These are phyloP conservation scores for Ceyx margarethae DNA, from an alignment of 2,113 vertebrate genomes.

Conservation along the genomic window DNA sequence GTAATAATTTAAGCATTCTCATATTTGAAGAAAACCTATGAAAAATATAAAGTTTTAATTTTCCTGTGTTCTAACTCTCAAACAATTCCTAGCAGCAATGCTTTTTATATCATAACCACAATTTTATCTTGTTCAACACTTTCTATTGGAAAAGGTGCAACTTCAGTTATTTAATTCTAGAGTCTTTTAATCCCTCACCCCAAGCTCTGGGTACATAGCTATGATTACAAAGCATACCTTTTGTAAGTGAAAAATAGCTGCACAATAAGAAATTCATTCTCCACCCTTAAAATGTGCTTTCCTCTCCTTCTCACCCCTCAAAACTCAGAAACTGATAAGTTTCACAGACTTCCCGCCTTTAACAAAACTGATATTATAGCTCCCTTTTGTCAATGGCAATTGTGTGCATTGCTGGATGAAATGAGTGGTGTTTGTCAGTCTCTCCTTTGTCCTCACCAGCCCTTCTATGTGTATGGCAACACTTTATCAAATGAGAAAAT, in stretches of 20 bases:
- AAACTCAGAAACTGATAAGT: not conserved
- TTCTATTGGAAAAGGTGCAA: not conserved
- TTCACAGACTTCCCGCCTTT: conserved; percentile 1
- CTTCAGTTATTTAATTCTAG: not conserved
- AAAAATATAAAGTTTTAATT: not conserved
- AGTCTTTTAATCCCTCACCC: not conserved
- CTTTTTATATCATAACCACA: not conserved
- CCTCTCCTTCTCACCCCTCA: not conserved
- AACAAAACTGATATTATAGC: not conserved
- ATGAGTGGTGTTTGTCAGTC: not conserved
- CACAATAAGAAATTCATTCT: conserved; percentile 3
- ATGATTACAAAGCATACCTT: not conserved
- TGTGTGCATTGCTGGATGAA: not conserved
- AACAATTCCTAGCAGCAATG: not conserved
- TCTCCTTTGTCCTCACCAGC: not conserved
- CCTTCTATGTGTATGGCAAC: not conserved
- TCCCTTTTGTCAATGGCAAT: not conserved
- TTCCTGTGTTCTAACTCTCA: not conserved
- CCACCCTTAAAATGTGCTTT: not conserved
- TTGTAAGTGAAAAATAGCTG: not conserved
- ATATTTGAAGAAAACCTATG: not conserved
- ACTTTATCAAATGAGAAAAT: not conserved
- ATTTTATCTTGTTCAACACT: not conserved
- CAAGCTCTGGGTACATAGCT: not conserved
- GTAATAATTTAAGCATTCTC: not conserved